Conservation (phyloP, 2,113 vertebrate species). For the Scalopus aquaticus region DNA sequence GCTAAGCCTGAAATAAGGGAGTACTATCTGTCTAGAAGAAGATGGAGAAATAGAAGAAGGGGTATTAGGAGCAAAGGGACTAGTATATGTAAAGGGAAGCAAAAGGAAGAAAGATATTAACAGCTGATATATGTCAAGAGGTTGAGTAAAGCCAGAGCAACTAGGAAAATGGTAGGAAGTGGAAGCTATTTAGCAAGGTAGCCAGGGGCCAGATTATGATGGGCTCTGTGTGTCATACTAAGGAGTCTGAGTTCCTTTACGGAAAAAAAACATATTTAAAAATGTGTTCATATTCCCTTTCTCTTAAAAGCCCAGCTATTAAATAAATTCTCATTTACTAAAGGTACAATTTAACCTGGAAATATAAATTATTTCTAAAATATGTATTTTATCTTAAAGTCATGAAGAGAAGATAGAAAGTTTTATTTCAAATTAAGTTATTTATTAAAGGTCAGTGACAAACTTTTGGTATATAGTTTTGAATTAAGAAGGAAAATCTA, state of each 20-base stretch:
- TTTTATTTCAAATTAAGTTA: slow-evolving; percentile 24
- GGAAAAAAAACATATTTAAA: background rate
- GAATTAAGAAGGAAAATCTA: background rate
- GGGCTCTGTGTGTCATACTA: background rate
- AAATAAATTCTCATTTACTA: slow-evolving; percentile 32
- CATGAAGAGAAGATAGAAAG: slow-evolving; percentile 11
- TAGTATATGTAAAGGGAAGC: background rate
- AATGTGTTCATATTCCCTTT: background rate
- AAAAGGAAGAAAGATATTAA: slow-evolving; percentile 23
- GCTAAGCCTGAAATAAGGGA: slow-evolving; percentile 12
- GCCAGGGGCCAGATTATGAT: background rate
- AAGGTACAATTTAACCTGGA: slow-evolving; percentile 17
- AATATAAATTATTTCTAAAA: slow-evolving; percentile 27
- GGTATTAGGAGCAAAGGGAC: background rate
- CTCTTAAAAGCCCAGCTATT: background rate
- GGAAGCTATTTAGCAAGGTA: background rate
- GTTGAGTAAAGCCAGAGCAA: slow-evolving; percentile 22
- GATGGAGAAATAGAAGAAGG: background rate
- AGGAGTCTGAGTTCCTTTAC: background rate
- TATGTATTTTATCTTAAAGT: background rate
- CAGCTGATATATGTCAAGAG: background rate
- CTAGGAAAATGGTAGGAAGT: background rate
- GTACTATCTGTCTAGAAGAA: background rate
- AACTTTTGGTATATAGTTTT: background rate
- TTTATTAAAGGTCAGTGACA: background rate